A percentile compares a stretch with the other conserved stretches of the same genome.
Conservation (phyloP, 2,797 vertebrate genomes). For the Spinus pinus region DNA sequence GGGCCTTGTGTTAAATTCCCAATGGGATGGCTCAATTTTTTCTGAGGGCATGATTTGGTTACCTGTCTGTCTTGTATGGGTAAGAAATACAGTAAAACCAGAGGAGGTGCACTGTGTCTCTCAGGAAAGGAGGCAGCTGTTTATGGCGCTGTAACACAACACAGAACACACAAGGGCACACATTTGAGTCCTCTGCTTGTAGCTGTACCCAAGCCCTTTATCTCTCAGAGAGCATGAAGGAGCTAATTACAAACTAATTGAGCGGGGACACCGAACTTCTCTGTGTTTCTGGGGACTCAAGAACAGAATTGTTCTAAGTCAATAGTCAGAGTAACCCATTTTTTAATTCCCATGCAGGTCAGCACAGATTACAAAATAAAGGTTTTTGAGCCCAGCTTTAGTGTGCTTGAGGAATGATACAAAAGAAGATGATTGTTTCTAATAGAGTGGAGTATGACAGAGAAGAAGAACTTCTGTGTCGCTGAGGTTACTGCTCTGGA, state of each 20-base stretch:
- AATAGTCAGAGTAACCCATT: not conserved
- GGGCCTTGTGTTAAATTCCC: not conserved
- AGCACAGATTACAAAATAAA: not conserved
- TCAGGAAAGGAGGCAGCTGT: not conserved
- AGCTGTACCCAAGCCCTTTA: not conserved
- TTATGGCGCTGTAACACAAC: not conserved
- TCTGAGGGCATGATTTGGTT: not conserved
- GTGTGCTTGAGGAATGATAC: not conserved
- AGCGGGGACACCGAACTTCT: not conserved
- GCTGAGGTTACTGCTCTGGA: not conserved
- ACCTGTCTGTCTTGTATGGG: not conserved
- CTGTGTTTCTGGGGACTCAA: not conserved
- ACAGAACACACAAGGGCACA: not conserved
- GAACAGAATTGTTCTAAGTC: not conserved
- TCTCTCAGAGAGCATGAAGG: not conserved
- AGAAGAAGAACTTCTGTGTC: not conserved
- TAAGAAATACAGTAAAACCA: not conserved
- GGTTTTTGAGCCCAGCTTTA: not conserved
- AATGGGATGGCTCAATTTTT: rapidly evolving
- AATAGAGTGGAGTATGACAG: not conserved
- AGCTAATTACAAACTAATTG: not conserved
- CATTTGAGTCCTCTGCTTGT: not conserved
- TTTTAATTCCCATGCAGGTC: not conserved
- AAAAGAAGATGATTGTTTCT: not conserved
- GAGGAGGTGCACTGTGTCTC: not conserved